Percentiles rank a stretch among this genome's conserved stretches.
Conservation (phyloP, 1,140 invertebrate species). For the Holcopasites calliopsidis region DNA sequence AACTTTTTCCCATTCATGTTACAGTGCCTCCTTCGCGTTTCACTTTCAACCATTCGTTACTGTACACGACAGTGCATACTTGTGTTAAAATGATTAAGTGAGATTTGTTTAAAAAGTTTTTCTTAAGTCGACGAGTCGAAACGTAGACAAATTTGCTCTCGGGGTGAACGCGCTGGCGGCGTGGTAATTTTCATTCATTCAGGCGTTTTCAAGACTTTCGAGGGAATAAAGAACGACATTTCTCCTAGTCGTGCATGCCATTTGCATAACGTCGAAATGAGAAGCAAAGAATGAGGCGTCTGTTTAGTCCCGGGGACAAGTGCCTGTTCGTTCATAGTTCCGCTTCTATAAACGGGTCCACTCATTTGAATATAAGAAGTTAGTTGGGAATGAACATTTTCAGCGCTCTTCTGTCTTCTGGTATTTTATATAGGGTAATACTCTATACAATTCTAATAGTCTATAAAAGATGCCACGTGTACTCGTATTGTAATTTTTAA, state of each 20-base stretch:
- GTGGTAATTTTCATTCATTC: conserved; percentile 46
- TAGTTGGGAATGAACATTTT: conserved; percentile 17
- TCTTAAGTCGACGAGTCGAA: no score
- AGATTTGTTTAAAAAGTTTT: no score
- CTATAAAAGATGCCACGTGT: no score
- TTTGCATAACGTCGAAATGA: conserved; percentile 73
- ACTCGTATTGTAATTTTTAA: no score
- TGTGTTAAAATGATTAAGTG: no score
- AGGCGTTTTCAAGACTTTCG: conserved; percentile 31
- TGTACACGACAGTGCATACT: no score
- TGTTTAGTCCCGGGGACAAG: conserved; percentile 62
- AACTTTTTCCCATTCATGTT: no score
- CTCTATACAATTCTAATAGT: no score
- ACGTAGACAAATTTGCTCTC: background rate
- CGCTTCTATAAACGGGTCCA: conserved; percentile 58
- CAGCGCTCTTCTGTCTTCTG: background rate
- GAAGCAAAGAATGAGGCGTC: conserved; percentile 68
- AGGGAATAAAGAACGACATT: conserved; percentile 46
- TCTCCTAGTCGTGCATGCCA: conserved; percentile 43
- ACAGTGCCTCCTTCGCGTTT: no score
- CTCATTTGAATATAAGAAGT: conserved; percentile 74
- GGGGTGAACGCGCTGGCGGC: conserved; percentile 13
- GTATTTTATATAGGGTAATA: no score
- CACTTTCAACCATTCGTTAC: no score
- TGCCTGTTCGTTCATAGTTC: conserved; percentile 63